Percentiles rank a stretch among this genome's conserved stretches.
phyloP scores from a whole-genome alignment of 2,113 vertebrate genomes.

The Oncorhynchus gorbuscha region DNA sequence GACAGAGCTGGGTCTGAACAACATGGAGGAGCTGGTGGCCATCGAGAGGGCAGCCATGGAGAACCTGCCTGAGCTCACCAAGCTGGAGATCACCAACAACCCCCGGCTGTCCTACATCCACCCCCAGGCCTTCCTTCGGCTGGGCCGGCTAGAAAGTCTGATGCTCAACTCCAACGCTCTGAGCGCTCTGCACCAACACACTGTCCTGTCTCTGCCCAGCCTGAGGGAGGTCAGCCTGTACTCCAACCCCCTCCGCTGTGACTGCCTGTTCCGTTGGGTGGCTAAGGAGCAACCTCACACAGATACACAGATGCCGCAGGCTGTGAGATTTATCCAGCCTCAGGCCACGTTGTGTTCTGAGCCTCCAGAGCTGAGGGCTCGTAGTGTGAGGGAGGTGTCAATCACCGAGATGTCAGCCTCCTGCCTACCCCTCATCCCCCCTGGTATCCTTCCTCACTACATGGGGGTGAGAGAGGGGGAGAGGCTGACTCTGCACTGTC shows the following conservation, averaged over 20 bases:
- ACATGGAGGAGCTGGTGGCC: slow-evolving; percentile 92
- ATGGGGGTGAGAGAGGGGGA: slow-evolving; percentile 71
- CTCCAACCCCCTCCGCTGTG: slow-evolving; percentile 92
- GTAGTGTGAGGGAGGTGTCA: slow-evolving; percentile 85
- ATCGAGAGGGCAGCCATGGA: slow-evolving; percentile 86
- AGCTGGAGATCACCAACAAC: slow-evolving; percentile 95
- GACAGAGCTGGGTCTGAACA: slow-evolving; percentile 91
- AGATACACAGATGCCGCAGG: slow-evolving; percentile 59
- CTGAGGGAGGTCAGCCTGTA: slow-evolving; percentile 95
- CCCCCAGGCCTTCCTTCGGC: slow-evolving; percentile 86
- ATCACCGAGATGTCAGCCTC: slow-evolving; percentile 88
- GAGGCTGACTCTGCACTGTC: slow-evolving; percentile 82
- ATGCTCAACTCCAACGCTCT: slow-evolving; percentile 98
- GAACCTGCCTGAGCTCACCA: slow-evolving; percentile 93
- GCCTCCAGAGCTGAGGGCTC: slow-evolving; percentile 85
- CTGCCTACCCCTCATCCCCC: slow-evolving; percentile 89
- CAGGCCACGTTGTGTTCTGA: slow-evolving; percentile 92
- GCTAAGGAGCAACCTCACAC: slow-evolving; percentile 67
- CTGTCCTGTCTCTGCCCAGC: slow-evolving; percentile 85
- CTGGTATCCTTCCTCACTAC: slow-evolving; percentile 77
- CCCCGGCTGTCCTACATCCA: slow-evolving; percentile 93
- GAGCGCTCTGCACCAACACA: slow-evolving; percentile 88
- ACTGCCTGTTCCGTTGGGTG: slow-evolving; percentile 95
- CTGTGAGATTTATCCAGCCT: slow-evolving; percentile 91
- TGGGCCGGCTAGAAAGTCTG: slow-evolving; percentile 89